A percentile compares a stretch with the other conserved stretches of the same genome.
phyloP scores from a whole-genome alignment of 2,888 invertebrate species.

The Eristalis intricaria region DNA sequence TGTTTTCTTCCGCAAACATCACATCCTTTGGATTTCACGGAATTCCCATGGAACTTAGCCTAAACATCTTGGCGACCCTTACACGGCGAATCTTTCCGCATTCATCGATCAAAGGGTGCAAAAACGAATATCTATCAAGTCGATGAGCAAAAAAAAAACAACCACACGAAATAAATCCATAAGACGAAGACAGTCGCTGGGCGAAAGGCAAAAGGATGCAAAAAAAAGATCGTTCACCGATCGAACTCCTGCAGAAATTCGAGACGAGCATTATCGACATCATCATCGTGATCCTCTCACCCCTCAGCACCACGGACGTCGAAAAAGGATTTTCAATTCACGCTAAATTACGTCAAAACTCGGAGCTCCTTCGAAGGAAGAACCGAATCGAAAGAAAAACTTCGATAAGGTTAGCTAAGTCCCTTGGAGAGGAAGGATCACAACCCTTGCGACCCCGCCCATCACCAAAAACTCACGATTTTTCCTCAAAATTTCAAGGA shows the following conservation, averaged over 20 bases:
- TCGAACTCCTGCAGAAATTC: conserved; percentile 50
- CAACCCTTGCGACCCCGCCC: conserved; percentile 68
- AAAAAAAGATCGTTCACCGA: conserved; percentile 33
- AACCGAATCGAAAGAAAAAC: conserved; percentile 48
- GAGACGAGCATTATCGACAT: conserved; percentile 69
- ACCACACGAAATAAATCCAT: background rate
- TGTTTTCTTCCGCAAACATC: conserved; percentile 61
- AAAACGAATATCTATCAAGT: conserved; percentile 32
- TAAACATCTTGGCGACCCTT: conserved; percentile 60
- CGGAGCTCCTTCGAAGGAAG: conserved; percentile 40
- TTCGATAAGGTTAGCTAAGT: conserved; percentile 52
- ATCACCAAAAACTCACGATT: conserved; percentile 57
- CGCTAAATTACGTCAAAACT: conserved; percentile 69
- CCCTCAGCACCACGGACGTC: background rate
- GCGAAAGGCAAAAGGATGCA: conserved; percentile 46
- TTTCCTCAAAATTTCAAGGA: conserved; percentile 67
- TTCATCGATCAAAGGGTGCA: conserved; percentile 64
- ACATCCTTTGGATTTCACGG: conserved; percentile 14
- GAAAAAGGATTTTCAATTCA: conserved; percentile 68
- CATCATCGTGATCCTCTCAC: conserved; percentile 59
- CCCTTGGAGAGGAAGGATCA: conserved; percentile 60
- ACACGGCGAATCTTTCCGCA: conserved; percentile 33
- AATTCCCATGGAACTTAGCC: conserved; percentile 70
- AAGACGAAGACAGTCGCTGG: conserved; percentile 50
- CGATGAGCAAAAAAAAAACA: conserved; percentile 61